Percentiles rank a stretch among this genome's conserved stretches.
Evolutionary conservation across 2,888 invertebrate genomes (phyloP).

Genomic region (Tenthredo mesomela): DNA sequence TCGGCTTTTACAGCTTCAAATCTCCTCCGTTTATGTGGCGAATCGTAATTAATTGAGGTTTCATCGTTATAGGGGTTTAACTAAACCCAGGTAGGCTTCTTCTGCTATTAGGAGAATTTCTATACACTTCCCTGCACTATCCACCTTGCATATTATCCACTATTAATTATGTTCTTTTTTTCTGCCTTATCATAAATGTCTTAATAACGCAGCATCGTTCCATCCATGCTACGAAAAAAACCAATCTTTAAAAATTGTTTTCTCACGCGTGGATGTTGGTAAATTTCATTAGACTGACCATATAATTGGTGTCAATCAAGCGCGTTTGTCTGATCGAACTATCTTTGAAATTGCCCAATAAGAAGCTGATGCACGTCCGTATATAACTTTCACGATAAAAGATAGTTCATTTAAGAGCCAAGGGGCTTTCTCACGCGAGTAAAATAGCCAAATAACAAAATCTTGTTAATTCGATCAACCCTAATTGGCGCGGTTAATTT

Average conservation of each 20-base stretch:
- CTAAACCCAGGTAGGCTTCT: neutral
- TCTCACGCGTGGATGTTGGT: neutral
- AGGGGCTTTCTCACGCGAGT: constrained; percentile 19
- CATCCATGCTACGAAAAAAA: neutral
- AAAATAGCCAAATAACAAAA: neutral
- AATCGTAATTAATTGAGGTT: neutral
- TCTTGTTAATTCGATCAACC: neutral
- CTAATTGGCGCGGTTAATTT: constrained; percentile 1
- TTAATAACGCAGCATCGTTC: neutral
- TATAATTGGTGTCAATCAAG: constrained; percentile 32
- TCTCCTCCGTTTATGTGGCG: neutral
- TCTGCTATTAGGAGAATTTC: neutral
- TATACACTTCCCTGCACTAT: neutral
- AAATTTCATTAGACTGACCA: neutral
- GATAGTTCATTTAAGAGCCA: neutral
- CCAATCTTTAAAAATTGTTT: constrained; percentile 12
- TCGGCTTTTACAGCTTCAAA: neutral
- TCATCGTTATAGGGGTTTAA: neutral
- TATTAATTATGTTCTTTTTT: neutral
- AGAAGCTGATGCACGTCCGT: neutral
- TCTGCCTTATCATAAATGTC: neutral
- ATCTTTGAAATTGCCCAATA: constrained; percentile 9
- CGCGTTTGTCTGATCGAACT: neutral
- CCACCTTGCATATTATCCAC: neutral
- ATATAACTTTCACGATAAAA: constrained; percentile 24